A percentile compares a stretch with the other conserved stretches of the same genome.
Evolutionary conservation across 2,113 vertebrate species (phyloP).

Genomic region (Ranitomeya variabilis): DNA sequence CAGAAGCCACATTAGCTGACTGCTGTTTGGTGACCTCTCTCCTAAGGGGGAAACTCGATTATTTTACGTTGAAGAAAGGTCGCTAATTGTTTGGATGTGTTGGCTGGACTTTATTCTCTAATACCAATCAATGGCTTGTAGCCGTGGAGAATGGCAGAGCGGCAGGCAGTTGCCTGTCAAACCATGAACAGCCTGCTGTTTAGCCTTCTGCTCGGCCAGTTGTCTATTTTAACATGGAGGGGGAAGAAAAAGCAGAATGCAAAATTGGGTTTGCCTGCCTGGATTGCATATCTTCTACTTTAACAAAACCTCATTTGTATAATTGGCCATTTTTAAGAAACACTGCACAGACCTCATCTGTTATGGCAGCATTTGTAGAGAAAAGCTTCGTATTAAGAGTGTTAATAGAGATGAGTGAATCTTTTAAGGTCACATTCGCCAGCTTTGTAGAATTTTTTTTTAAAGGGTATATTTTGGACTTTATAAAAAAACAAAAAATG

Average conservation of each 20-base stretch:
- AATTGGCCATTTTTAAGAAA: not conserved
- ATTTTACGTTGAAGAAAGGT: not conserved
- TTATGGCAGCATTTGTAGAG: not conserved
- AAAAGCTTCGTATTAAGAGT: not conserved
- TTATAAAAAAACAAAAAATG: no score
- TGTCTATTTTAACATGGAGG: not conserved
- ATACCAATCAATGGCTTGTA: conserved; percentile 12
- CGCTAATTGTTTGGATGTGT: not conserved
- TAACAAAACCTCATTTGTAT: not conserved
- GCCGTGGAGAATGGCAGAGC: not conserved
- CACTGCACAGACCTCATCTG: not conserved
- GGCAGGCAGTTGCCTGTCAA: no score
- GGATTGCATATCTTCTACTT: not conserved
- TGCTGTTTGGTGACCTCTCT: conserved; percentile 17
- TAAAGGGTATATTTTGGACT: no score
- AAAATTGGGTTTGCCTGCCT: not conserved
- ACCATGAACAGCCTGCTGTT: not conserved
- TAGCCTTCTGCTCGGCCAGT: not conserved
- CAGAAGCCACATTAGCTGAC: not conserved
- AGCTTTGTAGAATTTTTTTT: no score
- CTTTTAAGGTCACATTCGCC: no score
- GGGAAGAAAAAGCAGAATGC: not conserved
- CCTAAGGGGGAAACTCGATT: not conserved
- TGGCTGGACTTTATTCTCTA: not conserved
- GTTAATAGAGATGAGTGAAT: no score